Percentiles rank a stretch among this genome's conserved stretches.
These are phyloP conservation scores for Heliconius hewitsoni DNA, from an alignment of 1,140 invertebrate genomes.

Conservation along the genomic window DNA sequence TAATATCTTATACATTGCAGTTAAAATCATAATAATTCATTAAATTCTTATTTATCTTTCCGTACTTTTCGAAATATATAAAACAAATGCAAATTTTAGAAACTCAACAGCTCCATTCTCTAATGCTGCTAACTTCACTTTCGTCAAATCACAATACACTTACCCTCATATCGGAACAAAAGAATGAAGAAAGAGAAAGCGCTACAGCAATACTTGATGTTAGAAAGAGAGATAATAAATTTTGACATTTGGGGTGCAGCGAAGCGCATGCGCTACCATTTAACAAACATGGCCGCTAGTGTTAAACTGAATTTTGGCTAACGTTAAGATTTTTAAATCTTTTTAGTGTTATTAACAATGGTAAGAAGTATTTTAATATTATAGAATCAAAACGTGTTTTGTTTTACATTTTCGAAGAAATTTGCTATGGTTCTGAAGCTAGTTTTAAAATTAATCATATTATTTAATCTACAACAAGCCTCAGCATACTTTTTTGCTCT, in stretches of 20 bases:
- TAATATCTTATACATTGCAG: too few species aligned
- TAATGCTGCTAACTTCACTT: conserved; percentile 56
- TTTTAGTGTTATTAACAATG: background rate
- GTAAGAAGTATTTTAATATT: background rate
- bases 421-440: background rate
- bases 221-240: conserved; percentile 45
- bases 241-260: conserved; percentile 52
- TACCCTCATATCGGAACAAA: conserved; percentile 54
- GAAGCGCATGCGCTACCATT: conserved; percentile 65
- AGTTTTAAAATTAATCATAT: background rate
- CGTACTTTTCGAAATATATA: too few species aligned
- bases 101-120: background rate
- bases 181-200: conserved; percentile 34
- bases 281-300: conserved; percentile 69
- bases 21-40: too few species aligned
- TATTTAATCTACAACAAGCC: background rate
- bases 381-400: background rate
- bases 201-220: background rate
- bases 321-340: background rate
- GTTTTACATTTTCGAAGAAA: background rate
- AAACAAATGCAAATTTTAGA: background rate
- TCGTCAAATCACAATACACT: background rate
- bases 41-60: too few species aligned
- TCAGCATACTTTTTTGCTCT: background rate
- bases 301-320: conserved; percentile 39